These are phyloP conservation scores for Congeria kusceri DNA, from an alignment of 2,888 invertebrate species.

Conservation along the genomic window DNA sequence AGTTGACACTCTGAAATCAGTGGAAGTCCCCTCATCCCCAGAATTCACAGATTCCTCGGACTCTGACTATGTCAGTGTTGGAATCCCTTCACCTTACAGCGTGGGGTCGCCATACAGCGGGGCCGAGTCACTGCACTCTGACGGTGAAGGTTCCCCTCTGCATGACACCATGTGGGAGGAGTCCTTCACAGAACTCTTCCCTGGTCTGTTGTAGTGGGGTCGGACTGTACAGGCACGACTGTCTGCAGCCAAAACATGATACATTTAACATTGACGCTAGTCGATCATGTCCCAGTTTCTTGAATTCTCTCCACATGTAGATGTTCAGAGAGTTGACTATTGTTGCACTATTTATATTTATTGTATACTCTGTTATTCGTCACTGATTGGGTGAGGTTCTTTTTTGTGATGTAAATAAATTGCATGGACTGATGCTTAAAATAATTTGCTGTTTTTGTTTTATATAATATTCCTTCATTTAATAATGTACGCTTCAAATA, in stretches of 20 bases:
- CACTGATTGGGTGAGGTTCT: background rate
- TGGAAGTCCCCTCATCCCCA: constrained; percentile 24
- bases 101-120: constrained; percentile 61
- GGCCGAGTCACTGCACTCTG: constrained; percentile 54
- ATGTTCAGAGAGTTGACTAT: no score
- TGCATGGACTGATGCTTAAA: constrained; percentile 7
- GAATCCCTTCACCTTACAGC: constrained; percentile 70
- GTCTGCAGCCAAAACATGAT: no score
- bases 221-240: no score
- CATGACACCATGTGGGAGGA: constrained; percentile 77
- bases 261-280: no score
- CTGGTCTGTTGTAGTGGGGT: constrained; percentile 60
- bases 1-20: constrained; percentile 45
- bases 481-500: no score
- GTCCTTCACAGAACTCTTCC: constrained; percentile 78
- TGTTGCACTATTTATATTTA: no score
- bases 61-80: constrained; percentile 74
- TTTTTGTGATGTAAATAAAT: constrained; percentile 9
- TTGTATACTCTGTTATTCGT: no score
- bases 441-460: background rate
- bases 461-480: background rate
- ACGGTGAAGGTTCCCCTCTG: constrained; percentile 53
- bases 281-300: no score
- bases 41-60: constrained; percentile 63
- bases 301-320: no score